phyloP scores from a whole-genome alignment of 2,888 invertebrate species.

The Diaprepes abbreviatus region DNA sequence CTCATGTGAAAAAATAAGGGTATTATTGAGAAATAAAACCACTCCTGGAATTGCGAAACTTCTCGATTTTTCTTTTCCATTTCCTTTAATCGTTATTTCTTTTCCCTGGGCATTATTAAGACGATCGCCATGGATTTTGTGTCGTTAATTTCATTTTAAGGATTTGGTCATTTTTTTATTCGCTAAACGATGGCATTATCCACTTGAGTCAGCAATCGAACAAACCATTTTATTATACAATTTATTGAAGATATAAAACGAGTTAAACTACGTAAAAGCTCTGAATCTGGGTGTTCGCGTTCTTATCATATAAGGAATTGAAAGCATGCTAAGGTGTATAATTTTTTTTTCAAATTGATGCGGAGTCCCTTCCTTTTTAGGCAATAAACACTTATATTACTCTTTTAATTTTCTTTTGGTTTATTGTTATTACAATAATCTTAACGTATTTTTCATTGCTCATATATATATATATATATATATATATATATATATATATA shows the following conservation, averaged over 20 bases:
- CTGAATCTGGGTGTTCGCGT: slow-evolving; percentile 7
- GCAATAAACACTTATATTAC: no score
- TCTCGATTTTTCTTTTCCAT: slow-evolving; percentile 38
- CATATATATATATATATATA: no score
- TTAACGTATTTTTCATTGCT: no score
- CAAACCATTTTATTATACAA: slow-evolving; percentile 32
- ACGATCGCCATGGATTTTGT: slow-evolving; percentile 39
- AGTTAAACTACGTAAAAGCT: slow-evolving; percentile 26
- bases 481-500: no score
- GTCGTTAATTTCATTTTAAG: slow-evolving; percentile 46
- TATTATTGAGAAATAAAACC: slow-evolving; percentile 35
- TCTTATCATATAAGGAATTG: background rate
- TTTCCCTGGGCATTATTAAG: slow-evolving; percentile 36
- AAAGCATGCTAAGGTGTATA: background rate
- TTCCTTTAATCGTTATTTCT: slow-evolving; percentile 36
- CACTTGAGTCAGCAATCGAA: slow-evolving; percentile 42
- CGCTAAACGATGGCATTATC: slow-evolving; percentile 32
- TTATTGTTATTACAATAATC: no score
- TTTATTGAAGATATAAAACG: slow-evolving; percentile 40
- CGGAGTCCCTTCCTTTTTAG: no score
- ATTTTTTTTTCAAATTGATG: no score
- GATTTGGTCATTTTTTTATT: slow-evolving; percentile 41
- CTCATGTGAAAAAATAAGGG: slow-evolving; percentile 28
- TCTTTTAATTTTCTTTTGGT: no score
- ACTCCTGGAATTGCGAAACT: slow-evolving; percentile 27